A percentile compares a stretch with the other conserved stretches of the same genome.
phyloP scores from a whole-genome alignment of 2,888 invertebrate genomes.

The Chymomyza procnemis region DNA sequence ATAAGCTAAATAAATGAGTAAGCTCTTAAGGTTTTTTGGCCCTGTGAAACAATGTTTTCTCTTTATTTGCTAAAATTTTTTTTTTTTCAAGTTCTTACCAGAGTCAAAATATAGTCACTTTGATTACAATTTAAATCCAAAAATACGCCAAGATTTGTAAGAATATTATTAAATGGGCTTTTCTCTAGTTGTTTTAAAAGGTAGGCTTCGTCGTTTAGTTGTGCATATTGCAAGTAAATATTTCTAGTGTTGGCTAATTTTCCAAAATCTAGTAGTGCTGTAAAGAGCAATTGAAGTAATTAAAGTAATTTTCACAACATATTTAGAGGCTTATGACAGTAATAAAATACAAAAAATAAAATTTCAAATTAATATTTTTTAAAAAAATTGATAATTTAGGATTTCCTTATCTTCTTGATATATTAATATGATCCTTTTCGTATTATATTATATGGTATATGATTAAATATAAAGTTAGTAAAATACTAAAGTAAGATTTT shows the following conservation, averaged over 20 bases:
- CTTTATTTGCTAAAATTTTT: too few species aligned
- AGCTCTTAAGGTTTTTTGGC: too few species aligned
- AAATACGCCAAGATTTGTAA: constrained; percentile 56
- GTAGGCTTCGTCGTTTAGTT: constrained; percentile 16
- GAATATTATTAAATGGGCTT: background rate
- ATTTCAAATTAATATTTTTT: background rate
- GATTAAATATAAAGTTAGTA: too few species aligned
- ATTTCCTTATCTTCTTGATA: too few species aligned
- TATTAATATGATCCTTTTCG: too few species aligned
- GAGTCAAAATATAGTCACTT: constrained; percentile 50
- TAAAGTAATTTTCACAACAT: background rate
- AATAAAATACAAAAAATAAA: background rate
- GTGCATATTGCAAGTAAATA: constrained; percentile 42
- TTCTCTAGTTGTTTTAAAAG: constrained; percentile 23
- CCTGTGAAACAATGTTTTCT: too few species aligned
- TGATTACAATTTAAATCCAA: constrained; percentile 66
- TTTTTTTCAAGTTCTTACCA: constrained; percentile 25
- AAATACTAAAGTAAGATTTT: too few species aligned
- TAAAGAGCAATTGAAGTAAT: background rate
- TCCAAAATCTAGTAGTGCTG: constrained; percentile 52
- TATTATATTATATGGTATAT: too few species aligned
- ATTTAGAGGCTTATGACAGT: background rate
- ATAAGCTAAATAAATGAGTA: too few species aligned
- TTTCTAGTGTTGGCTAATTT: constrained; percentile 18
- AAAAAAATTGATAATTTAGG: too few species aligned